Evolutionary conservation across 2,888 invertebrate genomes (phyloP), one percentile per base, ranked within the genome.

Genomic region (Pocota personata): DNA sequence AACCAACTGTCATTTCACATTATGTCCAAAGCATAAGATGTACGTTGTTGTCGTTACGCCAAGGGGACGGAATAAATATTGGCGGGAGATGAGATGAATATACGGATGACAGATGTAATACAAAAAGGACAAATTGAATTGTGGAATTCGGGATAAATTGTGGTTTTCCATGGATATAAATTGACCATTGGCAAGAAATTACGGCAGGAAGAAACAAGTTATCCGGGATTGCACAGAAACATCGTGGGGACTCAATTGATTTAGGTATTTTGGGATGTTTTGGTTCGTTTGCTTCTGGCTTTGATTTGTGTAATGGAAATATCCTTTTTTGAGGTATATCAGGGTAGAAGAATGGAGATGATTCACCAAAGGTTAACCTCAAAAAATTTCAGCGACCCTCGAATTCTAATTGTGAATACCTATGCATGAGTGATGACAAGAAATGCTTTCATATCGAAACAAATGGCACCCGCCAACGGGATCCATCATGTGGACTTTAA

Each of bases 211-310:
- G 30, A 27, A 55, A 27, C 14, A 30, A 67, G 21, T 37, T 67
- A 52, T 52, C 37, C 24, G 0, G 12, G 14, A 67, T 67, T 55
- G 52, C 16, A 27, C 40, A 14, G 32, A 19, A 27, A 40, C 27
- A 55, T 40, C 27, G 52, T 12, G 14, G 30, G 19, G 55, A 16
- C 21, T 69, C 30, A 57, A 69, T 69, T 57, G 69, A 69, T 69
- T 69, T 57, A 32, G 69, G 57, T 14, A 57, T 43, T 69, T 24
- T 57, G 69, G 43, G 4, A 32, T 19, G 30, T 21, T 43, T 43
- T 55, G 69, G 43, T 57, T 69, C 24, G 69, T 69, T 69, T 57
- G 69, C 16, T 43, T 46, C 46, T 12, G 30, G 10, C 12, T 19
- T 46, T 57, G 71, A 71, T 57, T 71, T 46, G 57, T 21, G 16